These are phyloP conservation scores for Metalampra italica DNA, from an alignment of 2,888 invertebrate genomes.

Conservation along the genomic window DNA sequence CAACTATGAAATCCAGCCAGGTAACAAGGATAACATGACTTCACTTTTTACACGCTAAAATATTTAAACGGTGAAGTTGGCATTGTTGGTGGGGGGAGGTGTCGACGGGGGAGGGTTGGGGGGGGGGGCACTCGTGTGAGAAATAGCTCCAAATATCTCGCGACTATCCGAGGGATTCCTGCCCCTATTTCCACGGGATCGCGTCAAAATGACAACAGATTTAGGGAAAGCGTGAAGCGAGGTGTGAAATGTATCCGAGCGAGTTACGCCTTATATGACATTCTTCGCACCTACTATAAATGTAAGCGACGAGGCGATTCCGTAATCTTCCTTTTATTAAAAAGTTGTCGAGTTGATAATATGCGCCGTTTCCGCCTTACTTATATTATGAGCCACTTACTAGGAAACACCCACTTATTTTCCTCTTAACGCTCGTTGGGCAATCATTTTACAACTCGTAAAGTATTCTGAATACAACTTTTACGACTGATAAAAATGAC, in stretches of 20 bases:
- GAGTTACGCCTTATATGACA: conserved; percentile 70
- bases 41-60: conserved; percentile 64
- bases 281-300: conserved; percentile 63
- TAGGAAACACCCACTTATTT: conserved; percentile 3
- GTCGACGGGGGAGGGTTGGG: conserved; percentile 2
- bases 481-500: too few relatives aligned
- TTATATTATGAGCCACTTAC: conserved; percentile 4
- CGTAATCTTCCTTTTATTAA: conserved; percentile 72
- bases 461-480: too few relatives aligned
- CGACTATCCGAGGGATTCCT: conserved; percentile 67
- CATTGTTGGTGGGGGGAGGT: conserved; percentile 26
- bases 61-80: conserved; percentile 60
- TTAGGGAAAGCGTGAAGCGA: conserved; percentile 74
- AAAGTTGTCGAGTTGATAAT: conserved; percentile 51
- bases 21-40: conserved; percentile 55
- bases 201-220: conserved; percentile 75
- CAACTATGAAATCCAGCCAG: conserved; percentile 12
- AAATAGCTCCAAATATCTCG: conserved; percentile 70
- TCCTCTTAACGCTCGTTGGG: conserved; percentile 1
- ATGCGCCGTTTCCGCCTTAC: conserved; percentile 19
- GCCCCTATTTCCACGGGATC: conserved; percentile 70
- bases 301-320: conserved; percentile 60
- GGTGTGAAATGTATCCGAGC: conserved; percentile 75
- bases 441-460: not conserved
- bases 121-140: conserved; percentile 52